Evolutionary conservation across 2,888 invertebrate genomes (phyloP).

Genomic region (Torymus auratus): DNA sequence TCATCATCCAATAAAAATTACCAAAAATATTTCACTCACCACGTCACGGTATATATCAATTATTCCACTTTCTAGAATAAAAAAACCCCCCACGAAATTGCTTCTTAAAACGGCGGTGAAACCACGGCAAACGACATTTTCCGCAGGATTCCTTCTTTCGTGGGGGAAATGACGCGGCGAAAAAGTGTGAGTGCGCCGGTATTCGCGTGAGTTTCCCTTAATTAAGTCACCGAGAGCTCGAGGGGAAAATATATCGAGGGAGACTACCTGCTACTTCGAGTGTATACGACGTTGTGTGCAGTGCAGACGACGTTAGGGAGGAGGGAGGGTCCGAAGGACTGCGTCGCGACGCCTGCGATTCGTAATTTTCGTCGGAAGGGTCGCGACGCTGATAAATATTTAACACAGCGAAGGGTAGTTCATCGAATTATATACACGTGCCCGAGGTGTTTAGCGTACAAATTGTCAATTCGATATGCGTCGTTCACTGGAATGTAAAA

Average conservation of each 20-base stretch:
- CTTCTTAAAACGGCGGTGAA: too few species aligned
- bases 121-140: too few species aligned
- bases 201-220: constrained; percentile 22
- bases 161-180: constrained; percentile 13
- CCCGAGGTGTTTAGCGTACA: too few species aligned
- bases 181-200: background rate
- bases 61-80: too few species aligned
- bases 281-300: background rate
- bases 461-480: too few species aligned
- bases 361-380: constrained; percentile 25
- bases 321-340: constrained; percentile 17
- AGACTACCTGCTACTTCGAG: constrained; percentile 8
- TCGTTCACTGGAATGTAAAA: too few species aligned
- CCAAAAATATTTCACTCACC: too few species aligned
- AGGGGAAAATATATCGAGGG: constrained; percentile 4
- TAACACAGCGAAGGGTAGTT: background rate
- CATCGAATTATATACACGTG: background rate
- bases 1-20: too few species aligned
- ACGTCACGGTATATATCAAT: too few species aligned
- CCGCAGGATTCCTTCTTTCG: background rate
- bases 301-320: background rate
- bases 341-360: constrained; percentile 36
- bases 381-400: constrained; percentile 31
- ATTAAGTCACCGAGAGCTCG: constrained; percentile 27
- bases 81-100: too few species aligned